Evolutionary conservation across 2,888 invertebrate species (phyloP), one percentile per base, ranked within the genome.

Genomic region (Athalia rosae): DNA sequence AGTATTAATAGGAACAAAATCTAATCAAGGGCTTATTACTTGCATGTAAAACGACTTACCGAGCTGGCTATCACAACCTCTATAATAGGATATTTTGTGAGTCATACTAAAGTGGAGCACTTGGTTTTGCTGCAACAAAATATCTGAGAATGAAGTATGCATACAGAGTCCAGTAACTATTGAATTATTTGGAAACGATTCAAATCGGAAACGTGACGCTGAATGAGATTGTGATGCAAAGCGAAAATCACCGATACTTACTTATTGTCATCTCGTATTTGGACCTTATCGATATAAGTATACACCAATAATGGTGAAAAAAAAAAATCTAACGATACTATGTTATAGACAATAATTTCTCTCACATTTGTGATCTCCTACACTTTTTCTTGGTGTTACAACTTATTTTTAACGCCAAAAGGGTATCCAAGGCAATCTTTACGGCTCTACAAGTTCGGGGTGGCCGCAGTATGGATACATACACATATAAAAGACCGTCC

Each of bases 291-390:
- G 28, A 59, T 59, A 59, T 59, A 28, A 41, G 43, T 63, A 41
- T 63, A 63, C 43, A 4, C 43, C 8, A 43, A 41, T 41, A 63
- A 4, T 41, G 4, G 41, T 9, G 43, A 43, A 9, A 59, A 9
- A 43, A 9, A 41, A 58, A 28, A 28, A 28, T n/a, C 28, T 28
- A 28, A 71, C 15, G 45, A 13, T 58, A 71, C 71, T 71, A 58
- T 71, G 9, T 58, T 71, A 71, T 58, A 58, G 71, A 71, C 71
- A 71, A 71, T 71, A 71, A 71, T 71, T 71, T 58, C 58, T 45
- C 43, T 58, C 41, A 71, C 58, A 13, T 41, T 71, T 71, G 43
- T 45, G 50, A 71, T 71, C 56, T 58, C 56, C 71, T 43, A 67
- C 28, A 71, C 58, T 71, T 56, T 56, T 9, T n/a, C 15, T 47